Evolutionary conservation across 2,888 invertebrate species (phyloP), one percentile per base, ranked within the genome.

Genomic region (Periphyllus acericola): DNA sequence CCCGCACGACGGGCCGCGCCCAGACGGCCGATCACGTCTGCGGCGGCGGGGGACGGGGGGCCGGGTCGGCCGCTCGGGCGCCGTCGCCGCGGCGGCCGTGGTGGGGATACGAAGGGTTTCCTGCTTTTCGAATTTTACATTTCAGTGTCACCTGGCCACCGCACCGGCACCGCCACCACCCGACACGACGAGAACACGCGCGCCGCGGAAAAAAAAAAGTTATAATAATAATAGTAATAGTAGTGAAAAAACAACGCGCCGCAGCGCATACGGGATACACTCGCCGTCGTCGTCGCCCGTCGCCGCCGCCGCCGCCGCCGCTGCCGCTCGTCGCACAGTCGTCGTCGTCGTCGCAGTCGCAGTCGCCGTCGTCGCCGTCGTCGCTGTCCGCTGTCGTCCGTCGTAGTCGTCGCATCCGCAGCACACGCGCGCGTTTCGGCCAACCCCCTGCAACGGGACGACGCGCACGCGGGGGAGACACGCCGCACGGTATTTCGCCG

Each of bases 141-240:
- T 87, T 87, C 86, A 87, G 86, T 87, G 86, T 87, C 86, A 87
- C 86, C 86, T 87, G 86, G 86, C 86, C 86, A 87, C 86, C 86
- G 86, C 86, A 87, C 80, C n/a, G 86, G 86, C 86, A 87, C 80
- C 86, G 86, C 60, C 86, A 87, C 60, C 85, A 87, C 60, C 85
- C 86, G 86, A 76, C 84, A 81, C 82, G 79, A 60, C 79, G 55
- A 14, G 29, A 40, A 52, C 68, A 79, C 76, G 19, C 85, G 85
- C 66, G 29, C 76, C 52, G 52, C 32, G 55, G 4, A 32, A 25
- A 34, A 81, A 66, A 55, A 78, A n/a, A n/a, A n/a, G n/a, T n/a
- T n/a, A n/a, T n/a, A n/a, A 17, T 79, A 34, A 55, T 55, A 55
- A 55, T 52, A 76, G 32, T 52, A 79, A 55, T 78, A 52, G 34